Percentiles rank a stretch among this genome's conserved stretches.
Conservation (phyloP, 92 coral and sea anemone genomes). For the Siderastrea radians region DNA sequence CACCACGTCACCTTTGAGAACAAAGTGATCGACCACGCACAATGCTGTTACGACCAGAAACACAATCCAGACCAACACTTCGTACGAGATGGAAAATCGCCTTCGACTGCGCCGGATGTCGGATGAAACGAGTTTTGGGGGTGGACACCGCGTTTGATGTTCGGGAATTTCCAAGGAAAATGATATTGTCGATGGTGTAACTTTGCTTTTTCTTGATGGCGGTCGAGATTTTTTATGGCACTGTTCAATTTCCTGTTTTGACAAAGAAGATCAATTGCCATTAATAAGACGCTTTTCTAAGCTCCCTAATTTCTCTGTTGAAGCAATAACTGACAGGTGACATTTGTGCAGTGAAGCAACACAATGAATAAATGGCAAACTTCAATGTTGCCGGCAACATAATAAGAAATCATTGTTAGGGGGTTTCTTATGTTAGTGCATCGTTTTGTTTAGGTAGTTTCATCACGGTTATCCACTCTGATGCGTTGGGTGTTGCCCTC, state of each 20-base stretch:
- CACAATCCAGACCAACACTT: conserved; percentile 54
- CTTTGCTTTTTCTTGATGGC: neutral
- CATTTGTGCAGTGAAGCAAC: too few species aligned
- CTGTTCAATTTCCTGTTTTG: neutral
- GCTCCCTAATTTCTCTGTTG: too few species aligned
- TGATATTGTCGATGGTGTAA: neutral
- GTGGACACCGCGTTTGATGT: neutral
- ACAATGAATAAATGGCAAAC: too few species aligned
- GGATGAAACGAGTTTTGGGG: neutral
- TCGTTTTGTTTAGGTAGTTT: too few species aligned
- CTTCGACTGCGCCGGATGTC: conserved; percentile 6
- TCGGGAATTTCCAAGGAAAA: conserved; percentile 34
- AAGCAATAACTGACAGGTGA: too few species aligned
- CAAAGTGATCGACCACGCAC: conserved; percentile 57
- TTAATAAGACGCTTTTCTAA: too few species aligned
- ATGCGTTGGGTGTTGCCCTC: too few species aligned
- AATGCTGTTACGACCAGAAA: conserved; percentile 39
- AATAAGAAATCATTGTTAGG: too few species aligned
- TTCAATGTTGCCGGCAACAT: too few species aligned
- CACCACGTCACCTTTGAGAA: conserved; percentile 57
- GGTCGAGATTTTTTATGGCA: neutral
- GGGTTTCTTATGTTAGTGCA: too few species aligned
- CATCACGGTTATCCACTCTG: too few species aligned
- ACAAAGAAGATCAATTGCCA: neutral
- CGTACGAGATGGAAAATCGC: conserved; percentile 65